A percentile compares a stretch with the other conserved stretches of the same genome.
phyloP scores from a whole-genome alignment of 2,113 vertebrate species.

The Phylloscopus whistleri region DNA sequence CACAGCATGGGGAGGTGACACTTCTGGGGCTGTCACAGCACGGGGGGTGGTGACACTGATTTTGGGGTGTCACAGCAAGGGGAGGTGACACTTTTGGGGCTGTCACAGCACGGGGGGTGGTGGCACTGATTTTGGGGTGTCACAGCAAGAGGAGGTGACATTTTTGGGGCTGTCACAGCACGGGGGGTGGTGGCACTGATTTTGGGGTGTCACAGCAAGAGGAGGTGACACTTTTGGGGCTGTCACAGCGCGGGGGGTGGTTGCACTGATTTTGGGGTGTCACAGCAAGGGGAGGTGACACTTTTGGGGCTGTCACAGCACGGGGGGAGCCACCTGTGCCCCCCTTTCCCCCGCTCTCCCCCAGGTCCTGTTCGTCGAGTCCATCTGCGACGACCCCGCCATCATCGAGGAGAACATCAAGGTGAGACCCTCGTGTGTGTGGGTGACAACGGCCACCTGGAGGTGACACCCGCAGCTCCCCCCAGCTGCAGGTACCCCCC shows the following conservation, averaged over 20 bases:
- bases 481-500: not conserved
- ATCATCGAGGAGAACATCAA: conserved; percentile 88
- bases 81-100: too few relatives aligned
- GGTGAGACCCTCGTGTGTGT: conserved; percentile 56
- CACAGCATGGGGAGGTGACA: too few relatives aligned
- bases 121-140: not conserved
- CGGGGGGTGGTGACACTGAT: too few relatives aligned
- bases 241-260: too few relatives aligned
- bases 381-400: conserved; percentile 84
- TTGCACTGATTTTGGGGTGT: not conserved
- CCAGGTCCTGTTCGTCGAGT: conserved; percentile 88
- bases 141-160: not conserved
- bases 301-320: not conserved
- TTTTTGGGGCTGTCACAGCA: not conserved
- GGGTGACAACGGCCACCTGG: not conserved
- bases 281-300: not conserved
- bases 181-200: not conserved
- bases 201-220: too few relatives aligned
- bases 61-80: too few relatives aligned
- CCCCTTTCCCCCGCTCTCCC: not conserved
- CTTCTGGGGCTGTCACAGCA: too few relatives aligned
- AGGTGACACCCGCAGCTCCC: too few relatives aligned
- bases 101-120: too few relatives aligned
- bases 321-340: not conserved
- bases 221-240: too few relatives aligned